Evolutionary conservation across 1,140 invertebrate genomes (phyloP).

Genomic region (Drosophila virilis): DNA sequence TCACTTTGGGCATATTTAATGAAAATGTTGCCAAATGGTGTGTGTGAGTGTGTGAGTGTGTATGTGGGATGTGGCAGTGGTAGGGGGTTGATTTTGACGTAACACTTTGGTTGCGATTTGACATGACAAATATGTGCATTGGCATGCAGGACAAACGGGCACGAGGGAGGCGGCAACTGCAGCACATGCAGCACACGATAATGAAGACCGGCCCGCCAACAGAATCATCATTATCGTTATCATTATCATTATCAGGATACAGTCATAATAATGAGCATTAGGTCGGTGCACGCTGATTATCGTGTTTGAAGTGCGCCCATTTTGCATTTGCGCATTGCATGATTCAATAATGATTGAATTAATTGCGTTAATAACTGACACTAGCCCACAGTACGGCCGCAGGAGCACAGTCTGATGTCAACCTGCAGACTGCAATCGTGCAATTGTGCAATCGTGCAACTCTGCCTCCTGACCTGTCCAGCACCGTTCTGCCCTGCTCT

Average conservation of each 20-base stretch:
- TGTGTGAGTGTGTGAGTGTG: not conserved
- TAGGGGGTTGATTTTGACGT: conserved; percentile 66
- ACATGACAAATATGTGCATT: conserved; percentile 83
- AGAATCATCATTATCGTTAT: conserved; percentile 43
- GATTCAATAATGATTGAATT: conserved; percentile 84
- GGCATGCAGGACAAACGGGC: conserved; percentile 64
- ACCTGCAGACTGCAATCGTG: conserved; percentile 8
- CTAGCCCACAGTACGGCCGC: conserved; percentile 56
- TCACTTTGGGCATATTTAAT: conserved; percentile 82
- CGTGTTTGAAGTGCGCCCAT: conserved; percentile 65
- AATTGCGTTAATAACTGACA: conserved; percentile 84
- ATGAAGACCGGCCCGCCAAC: conserved; percentile 13
- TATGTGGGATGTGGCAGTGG: not conserved
- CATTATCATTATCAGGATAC: conserved; percentile 27
- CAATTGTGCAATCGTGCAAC: conserved; percentile 2
- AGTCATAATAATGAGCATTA: conserved; percentile 63
- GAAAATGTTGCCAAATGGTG: conserved; percentile 78
- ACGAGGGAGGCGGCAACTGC: conserved; percentile 41
- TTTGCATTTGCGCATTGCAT: conserved; percentile 83
- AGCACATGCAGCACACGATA: conserved; percentile 36
- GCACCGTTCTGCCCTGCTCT: no score
- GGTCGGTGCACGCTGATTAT: conserved; percentile 53
- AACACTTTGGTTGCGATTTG: conserved; percentile 83
- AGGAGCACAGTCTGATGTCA: conserved; percentile 23
- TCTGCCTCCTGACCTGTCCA: conserved; percentile 18